Base-by-base conservation (phyloP, 2,113 vertebrate species). In the Tachycineta bicolor region DNA sequence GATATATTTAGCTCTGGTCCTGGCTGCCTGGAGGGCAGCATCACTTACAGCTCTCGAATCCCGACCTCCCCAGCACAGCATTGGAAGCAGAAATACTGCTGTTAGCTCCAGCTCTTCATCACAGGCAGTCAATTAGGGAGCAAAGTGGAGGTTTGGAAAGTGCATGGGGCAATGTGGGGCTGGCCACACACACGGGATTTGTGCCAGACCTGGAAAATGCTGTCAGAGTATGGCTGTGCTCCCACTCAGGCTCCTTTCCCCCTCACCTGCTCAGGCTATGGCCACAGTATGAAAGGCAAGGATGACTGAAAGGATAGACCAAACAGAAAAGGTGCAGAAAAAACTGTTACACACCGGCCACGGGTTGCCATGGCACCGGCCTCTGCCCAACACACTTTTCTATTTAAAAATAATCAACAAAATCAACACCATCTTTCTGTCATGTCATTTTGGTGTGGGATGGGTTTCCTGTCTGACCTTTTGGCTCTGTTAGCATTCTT, bases 171-270 rank as follows among this genome's bases (percentile, higher is more conserved):
- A 24, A 3, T 0, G 4, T 5, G 20, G 84, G 46, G 22, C 52
- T 13, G 18, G 17, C 37, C 5, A 4, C 17, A 17, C 44, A 24
- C 34, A 2, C 0, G 2, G 59, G 33, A 16, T 18, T 56, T 26
- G 37, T 62, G 37, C 63, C 49, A 46, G 52, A 44, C 59, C 13
- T 52, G 80, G 86, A 25, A 87, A 62, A 31, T 4, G 17, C 49
- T 25, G 62, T 28, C 4, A 1, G 52, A 11, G 12, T 4, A 16
- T 0, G 0, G 29, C 76, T 44, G 65, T 1, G 9, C 67, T 56
- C 28, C 16, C 11, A 13, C 31, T 39, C 3, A 8, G 37, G 1
- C 26, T 24, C 39, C 77, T 56, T 37, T 5, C 10, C 33, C 28
- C 6, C 2, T 2, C 3, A 16, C 5, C 11, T 15, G 31, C 9